A percentile compares a stretch with the other conserved stretches of the same genome.
These are phyloP conservation scores for Coranthus polyacanthus DNA, from an alignment of 2,797 vertebrate species.

Conservation along the genomic window DNA sequence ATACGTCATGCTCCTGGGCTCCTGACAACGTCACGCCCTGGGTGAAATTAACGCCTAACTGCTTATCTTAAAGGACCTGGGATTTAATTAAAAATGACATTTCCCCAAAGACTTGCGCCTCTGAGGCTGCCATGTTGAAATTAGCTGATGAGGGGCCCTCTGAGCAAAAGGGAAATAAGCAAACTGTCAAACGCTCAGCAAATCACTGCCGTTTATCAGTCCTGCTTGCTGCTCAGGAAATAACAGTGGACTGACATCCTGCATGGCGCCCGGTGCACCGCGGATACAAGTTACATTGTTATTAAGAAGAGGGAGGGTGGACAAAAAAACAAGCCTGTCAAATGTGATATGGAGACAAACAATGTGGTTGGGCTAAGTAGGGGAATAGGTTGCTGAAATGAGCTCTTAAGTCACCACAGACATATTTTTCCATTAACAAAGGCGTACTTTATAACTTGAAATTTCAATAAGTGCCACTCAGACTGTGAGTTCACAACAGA, in stretches of 20 bases:
- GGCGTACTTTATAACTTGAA: conserved; percentile 20
- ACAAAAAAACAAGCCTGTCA: conserved; percentile 62
- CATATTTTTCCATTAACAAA: conserved; percentile 43
- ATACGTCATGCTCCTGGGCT: conserved; percentile 81
- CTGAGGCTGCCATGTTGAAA: conserved; percentile 83
- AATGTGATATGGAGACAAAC: conserved; percentile 75
- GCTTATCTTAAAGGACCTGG: conserved; percentile 87
- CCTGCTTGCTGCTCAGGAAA: conserved; percentile 71
- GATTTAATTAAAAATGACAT: conserved; percentile 91
- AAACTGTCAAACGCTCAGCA: conserved; percentile 83
- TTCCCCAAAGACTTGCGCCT: conserved; percentile 84
- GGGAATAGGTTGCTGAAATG: conserved; percentile 55
- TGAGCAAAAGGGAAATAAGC: conserved; percentile 83
- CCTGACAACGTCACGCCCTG: conserved; percentile 78
- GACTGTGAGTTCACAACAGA: conserved; percentile 25
- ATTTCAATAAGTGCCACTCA: conserved; percentile 36
- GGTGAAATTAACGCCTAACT: conserved; percentile 85
- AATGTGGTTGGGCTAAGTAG: conserved; percentile 44
- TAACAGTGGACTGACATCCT: conserved; percentile 70
- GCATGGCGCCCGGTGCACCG: conserved; percentile 45
- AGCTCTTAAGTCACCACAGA: conserved; percentile 52
- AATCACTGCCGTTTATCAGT: conserved; percentile 82
- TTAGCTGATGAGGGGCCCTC: conserved; percentile 83
- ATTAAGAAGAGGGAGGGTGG: conserved; percentile 54
- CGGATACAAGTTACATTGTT: conserved; percentile 63